Evolutionary conservation across 2,113 vertebrate species (phyloP), one percentile per base, ranked within the genome.

Genomic region (Montifringilla adamsi): DNA sequence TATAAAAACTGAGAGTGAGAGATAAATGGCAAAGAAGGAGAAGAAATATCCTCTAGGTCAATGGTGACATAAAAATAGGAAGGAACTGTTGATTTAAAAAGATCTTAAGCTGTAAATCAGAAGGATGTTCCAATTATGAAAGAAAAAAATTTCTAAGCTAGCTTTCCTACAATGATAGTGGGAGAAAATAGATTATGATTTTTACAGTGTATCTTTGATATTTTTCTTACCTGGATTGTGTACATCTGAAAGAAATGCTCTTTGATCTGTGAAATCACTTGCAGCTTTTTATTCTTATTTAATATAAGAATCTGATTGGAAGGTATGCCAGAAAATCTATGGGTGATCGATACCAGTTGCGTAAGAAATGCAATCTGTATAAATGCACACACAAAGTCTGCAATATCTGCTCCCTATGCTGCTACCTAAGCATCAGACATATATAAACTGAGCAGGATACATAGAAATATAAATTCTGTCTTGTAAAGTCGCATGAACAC

Each of bases 81-180:
- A 73, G 23, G 13, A 83, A 75, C 11, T 58, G 10, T 46, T 63
- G 47, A 72, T 64, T 75, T 20, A 39, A 47, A 70, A 68, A 22
- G 47, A 49, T 22, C 10, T 84, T 41, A 90, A 44, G 8, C 23
- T 83, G 33, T 56, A 73, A 86, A 88, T 75, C 31, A 69, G 69
- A 92, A 53, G 13, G 23, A 67, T 68, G 16, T 67, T 84, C 27
- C 28, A 85, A 60, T 79, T 87, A 87, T 27, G 19, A 94, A 75
- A 68, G 10, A 10, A 67, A 76, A 84, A 24, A 1, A 1, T 13
- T 44, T 72, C 12, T 56, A 60, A 79, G 18, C 30, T 31, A 77
- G 5, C 20, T 55, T 91, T 84, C 18, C 46, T 56, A n/a, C 21
- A 69, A 18, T 5, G 23, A 55, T 15, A 44, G 18, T 22, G 9